Percentiles rank a stretch among this genome's conserved stretches.
Evolutionary conservation across 2,797 vertebrate genomes (phyloP).

Genomic region (Falco peregrinus): DNA sequence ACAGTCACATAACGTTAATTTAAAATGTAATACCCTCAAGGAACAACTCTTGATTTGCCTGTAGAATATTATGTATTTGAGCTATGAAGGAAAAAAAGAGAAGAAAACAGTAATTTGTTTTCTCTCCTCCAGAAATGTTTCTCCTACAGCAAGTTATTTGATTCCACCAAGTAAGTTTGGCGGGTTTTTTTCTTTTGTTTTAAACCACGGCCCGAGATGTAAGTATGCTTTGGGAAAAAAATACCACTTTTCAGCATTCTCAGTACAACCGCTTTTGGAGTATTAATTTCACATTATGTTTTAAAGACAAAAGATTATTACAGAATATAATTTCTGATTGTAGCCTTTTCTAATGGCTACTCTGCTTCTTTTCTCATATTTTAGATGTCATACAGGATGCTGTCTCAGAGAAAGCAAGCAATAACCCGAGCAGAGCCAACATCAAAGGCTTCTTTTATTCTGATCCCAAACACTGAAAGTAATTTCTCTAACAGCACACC

Average conservation of each 20-base stretch:
- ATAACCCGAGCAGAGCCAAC: not conserved
- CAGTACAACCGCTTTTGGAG: not conserved
- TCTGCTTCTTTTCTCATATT: not conserved
- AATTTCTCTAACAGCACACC: constrained; percentile 9
- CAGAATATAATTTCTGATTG: not conserved
- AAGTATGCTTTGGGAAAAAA: not conserved
- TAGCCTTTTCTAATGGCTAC: not conserved
- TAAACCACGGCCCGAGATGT: not conserved
- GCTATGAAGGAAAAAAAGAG: not conserved
- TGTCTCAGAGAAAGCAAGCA: not conserved
- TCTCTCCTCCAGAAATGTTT: not conserved
- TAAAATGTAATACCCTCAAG: not conserved
- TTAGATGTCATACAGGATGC: not conserved
- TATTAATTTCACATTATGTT: not conserved
- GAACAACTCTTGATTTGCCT: not conserved
- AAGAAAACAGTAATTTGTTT: not conserved
- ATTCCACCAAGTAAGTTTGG: not conserved
- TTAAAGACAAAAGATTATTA: not conserved
- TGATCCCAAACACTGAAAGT: not conserved
- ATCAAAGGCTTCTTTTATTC: constrained; percentile 53
- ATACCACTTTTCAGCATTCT: not conserved
- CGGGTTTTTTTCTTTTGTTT: not conserved
- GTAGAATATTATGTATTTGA: not conserved
- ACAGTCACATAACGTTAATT: not conserved
- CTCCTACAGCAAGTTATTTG: not conserved